These are phyloP conservation scores for Heterohyrax brucei DNA, from an alignment of 2,797 vertebrate genomes.

Conservation along the genomic window DNA sequence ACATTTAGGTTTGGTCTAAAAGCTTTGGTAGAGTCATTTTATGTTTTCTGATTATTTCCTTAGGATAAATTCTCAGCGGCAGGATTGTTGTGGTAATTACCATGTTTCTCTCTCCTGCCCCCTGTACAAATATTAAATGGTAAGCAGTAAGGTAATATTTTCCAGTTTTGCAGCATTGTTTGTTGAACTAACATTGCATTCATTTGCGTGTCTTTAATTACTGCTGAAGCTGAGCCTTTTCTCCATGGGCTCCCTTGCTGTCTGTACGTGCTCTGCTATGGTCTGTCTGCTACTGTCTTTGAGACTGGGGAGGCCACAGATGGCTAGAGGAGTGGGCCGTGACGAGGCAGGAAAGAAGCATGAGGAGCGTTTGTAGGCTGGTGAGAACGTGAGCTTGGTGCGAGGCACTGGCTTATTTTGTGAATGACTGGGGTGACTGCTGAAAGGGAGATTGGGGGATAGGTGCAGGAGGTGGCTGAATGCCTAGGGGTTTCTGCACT, in stretches of 20 bases:
- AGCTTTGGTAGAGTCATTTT: background rate
- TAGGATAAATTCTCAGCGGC: background rate
- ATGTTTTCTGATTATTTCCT: background rate
- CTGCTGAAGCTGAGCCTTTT: background rate
- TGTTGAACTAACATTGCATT: background rate
- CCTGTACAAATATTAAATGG: background rate
- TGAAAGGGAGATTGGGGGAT: background rate
- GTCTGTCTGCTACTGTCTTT: background rate
- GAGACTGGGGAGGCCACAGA: background rate
- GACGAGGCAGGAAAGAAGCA: background rate
- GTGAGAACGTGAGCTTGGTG: background rate
- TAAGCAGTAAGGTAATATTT: background rate
- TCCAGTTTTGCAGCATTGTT: too few species aligned
- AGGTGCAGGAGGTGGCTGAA: background rate
- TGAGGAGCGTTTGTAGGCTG: background rate
- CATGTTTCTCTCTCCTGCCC: too few species aligned
- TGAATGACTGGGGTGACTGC: background rate
- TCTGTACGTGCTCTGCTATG: background rate
- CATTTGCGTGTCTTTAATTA: background rate
- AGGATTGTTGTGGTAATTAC: background rate
- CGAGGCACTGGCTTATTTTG: too few species aligned
- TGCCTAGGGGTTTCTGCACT: background rate
- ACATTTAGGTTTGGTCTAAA: background rate
- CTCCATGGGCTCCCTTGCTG: background rate
- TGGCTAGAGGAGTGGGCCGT: background rate